A percentile compares a stretch with the other conserved stretches of the same genome.
These are phyloP conservation scores for Lycorma delicatula DNA, from an alignment of 1,140 invertebrate genomes.

Conservation along the genomic window DNA sequence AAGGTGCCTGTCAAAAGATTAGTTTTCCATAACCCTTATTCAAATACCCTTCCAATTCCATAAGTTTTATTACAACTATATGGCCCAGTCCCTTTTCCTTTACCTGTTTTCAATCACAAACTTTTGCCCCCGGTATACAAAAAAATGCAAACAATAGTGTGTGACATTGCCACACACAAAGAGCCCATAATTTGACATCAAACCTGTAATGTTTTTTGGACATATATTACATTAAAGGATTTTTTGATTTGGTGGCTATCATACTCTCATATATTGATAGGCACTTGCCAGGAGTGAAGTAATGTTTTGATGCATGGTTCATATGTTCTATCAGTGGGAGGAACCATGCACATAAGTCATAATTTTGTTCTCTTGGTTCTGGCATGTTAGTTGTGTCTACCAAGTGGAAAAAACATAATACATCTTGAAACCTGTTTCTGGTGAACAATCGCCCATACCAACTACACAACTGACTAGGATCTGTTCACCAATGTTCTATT, in stretches of 20 bases:
- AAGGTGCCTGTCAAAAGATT: background rate
- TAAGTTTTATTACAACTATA: background rate
- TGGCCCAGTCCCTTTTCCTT: background rate
- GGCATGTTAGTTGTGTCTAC: slow-evolving; percentile 2
- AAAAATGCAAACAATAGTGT: slow-evolving; percentile 6
- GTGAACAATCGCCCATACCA: slow-evolving; percentile 13
- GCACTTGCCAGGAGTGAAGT: slow-evolving; percentile 4
- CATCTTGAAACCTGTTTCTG: slow-evolving; percentile 10
- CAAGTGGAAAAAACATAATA: slow-evolving; percentile 18
- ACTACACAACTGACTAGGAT: background rate
- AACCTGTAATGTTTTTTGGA: slow-evolving; percentile 18
- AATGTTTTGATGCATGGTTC: background rate
- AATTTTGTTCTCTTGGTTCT: background rate
- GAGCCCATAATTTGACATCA: slow-evolving; percentile 16
- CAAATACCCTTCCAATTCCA: background rate
- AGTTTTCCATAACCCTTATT: background rate
- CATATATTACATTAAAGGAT: slow-evolving; percentile 13
- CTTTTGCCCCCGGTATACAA: slow-evolving; percentile 9
- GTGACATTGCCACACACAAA: slow-evolving; percentile 3
- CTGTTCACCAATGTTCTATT: background rate
- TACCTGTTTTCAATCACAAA: background rate
- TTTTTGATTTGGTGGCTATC: slow-evolving; percentile 8
- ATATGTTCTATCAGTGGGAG: background rate
- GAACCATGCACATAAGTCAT: slow-evolving; percentile 10
- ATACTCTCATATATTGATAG: slow-evolving; percentile 16